These are phyloP conservation scores for Intellagama lesueurii DNA, from an alignment of 2,797 vertebrate genomes.

Conservation along the genomic window DNA sequence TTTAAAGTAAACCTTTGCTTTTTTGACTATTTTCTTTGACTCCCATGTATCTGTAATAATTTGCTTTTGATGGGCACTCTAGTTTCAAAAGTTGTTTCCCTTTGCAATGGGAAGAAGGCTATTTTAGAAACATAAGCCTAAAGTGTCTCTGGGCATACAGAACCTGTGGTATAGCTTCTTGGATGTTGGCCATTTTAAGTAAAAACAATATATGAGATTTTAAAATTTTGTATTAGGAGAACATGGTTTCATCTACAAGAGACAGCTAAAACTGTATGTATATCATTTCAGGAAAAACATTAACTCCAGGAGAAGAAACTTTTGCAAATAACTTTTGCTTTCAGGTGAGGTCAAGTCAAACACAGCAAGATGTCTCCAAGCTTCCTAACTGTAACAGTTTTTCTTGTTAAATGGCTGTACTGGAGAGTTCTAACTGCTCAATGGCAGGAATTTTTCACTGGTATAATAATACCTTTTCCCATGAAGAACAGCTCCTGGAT, in stretches of 20 bases:
- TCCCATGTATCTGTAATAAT: neutral
- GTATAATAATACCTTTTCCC: conserved; percentile 89
- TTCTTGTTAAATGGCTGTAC: neutral
- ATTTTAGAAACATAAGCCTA: neutral
- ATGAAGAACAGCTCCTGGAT: conserved; percentile 94
- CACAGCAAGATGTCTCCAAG: neutral
- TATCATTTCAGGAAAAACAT: neutral
- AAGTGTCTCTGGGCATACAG: neutral
- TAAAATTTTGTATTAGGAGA: neutral
- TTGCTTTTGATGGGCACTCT: neutral
- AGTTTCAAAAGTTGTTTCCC: neutral
- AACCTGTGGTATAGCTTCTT: neutral
- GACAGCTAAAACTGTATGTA: neutral
- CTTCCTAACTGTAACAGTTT: conserved; percentile 19
- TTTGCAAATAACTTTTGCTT: neutral
- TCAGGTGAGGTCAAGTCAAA: neutral
- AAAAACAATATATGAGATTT: neutral
- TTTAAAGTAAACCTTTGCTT: neutral
- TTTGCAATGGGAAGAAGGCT: too few relatives aligned
- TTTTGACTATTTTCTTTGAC: neutral
- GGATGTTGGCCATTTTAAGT: neutral
- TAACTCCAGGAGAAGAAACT: neutral
- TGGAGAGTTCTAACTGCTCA: conserved; percentile 24
- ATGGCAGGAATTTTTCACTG: neutral
- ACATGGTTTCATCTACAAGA: neutral